Evolutionary conservation across 2,113 vertebrate species (phyloP), one percentile per base, ranked within the genome.

Genomic region (Lycaon pictus): DNA sequence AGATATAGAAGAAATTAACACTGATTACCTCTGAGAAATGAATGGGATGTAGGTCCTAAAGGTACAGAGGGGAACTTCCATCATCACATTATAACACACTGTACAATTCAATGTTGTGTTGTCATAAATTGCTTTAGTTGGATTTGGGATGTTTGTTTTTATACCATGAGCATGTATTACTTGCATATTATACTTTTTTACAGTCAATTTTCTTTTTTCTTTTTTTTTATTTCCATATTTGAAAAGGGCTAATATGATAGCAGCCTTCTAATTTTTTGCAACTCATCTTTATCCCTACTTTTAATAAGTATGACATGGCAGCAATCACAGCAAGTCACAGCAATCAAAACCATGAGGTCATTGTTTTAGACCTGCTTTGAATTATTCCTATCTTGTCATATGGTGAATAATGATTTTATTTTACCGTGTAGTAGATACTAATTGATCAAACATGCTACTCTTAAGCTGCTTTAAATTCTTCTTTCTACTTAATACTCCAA

Each of bases 1-100:
- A 88, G 60, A 92, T 92, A 95, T 11, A 88, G 51, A 77, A 94
- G 32, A 92, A 95, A 88, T 93, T 65, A 90, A 76, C 32, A 23
- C 35, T 92, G 87, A 93, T 93, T 92, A 85, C 55, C 56, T 84
- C 51, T 69, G 84, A 94, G 63, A 72, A 96, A 90, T 56, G 43
- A 96, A 90, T 58, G 53, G 15, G 20, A 19, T 53, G 0, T 16
- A 29, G 19, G 22, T 81, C 32, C 25, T 56, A 55, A 81, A 35
- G 58, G 17, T 94, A 23, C 35, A 72, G 12, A 89, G 65, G 65
- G 25, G 5, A 48, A 90, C 48, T 77, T 71, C 37, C 60, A 53
- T n/a, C 55, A 63, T 84, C 86, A 90, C 10, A 2, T 62, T 48
- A 27, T 32, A 55, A 51, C 17, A 43, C 5, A 16, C 6, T 80